Conservation (phyloP, 2,888 invertebrate genomes). For the Erpobdella octoculata region DNA sequence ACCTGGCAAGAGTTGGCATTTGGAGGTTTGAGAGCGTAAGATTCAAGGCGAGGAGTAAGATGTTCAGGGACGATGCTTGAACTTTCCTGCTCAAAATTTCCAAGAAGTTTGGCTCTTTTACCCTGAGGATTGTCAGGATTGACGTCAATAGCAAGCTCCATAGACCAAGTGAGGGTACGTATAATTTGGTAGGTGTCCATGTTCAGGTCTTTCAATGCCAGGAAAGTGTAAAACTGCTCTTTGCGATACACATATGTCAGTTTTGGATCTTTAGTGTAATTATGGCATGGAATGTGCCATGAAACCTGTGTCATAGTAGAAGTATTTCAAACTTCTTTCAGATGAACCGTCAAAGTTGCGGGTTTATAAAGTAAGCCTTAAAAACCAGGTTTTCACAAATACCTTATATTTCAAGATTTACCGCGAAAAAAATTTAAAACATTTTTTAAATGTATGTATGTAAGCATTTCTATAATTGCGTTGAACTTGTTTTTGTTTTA, state of each 20-base stretch:
- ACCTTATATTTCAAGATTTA: no score
- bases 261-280: conserved; percentile 44
- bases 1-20: neutral
- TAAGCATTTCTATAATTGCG: no score
- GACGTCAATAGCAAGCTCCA: conserved; percentile 48
- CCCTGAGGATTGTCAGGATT: conserved; percentile 47
- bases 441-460: no score
- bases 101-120: conserved; percentile 42
- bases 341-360: neutral
- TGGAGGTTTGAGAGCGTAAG: neutral
- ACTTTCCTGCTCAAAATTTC: neutral
- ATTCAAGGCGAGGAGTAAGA: neutral
- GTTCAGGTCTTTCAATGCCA: conserved; percentile 50
- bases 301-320: conserved; percentile 40
- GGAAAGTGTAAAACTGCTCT: conserved; percentile 51
- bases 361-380: neutral
- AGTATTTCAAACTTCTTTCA: no score
- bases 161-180: conserved; percentile 46
- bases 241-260: conserved; percentile 49
- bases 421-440: no score
- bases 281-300: conserved; percentile 49
- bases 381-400: no score
- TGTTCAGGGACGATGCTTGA: neutral
- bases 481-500: no score
- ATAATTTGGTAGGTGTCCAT: conserved; percentile 47